These are phyloP conservation scores for Pseudomyrmex gracilis DNA, from an alignment of 1,140 invertebrate genomes.

Conservation along the genomic window DNA sequence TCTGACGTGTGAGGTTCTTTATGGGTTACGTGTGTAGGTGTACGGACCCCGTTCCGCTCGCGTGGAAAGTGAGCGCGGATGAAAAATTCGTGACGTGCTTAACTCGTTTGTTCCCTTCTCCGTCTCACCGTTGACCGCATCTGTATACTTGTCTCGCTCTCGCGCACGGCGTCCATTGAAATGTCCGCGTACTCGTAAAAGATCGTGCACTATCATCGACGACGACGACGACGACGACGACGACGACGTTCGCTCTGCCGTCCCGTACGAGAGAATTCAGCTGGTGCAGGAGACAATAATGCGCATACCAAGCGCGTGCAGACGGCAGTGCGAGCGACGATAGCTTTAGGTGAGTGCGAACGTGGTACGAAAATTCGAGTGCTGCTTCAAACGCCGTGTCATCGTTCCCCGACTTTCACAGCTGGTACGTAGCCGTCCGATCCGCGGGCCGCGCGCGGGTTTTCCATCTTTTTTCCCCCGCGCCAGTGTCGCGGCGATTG, in stretches of 20 bases:
- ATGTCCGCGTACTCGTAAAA: constrained; percentile 62
- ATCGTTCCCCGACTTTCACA: constrained; percentile 56
- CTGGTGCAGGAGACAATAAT: constrained; percentile 66
- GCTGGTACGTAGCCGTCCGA: constrained; percentile 58
- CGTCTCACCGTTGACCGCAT: too few relatives aligned
- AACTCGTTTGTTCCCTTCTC: constrained; percentile 57
- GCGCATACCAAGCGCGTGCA: constrained; percentile 67
- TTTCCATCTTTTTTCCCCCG: not conserved
- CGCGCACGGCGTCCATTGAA: constrained; percentile 33
- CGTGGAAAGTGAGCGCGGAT: constrained; percentile 68
- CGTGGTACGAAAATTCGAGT: constrained; percentile 43
- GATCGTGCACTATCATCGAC: constrained; percentile 18
- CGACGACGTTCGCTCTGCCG: constrained; percentile 26
- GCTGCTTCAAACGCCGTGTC: constrained; percentile 32
- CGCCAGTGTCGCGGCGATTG: too few relatives aligned
- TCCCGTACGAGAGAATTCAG: not conserved
- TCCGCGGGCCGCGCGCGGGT: not conserved
- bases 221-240: constrained; percentile 22
- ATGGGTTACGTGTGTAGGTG: not conserved
- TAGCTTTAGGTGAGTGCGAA: constrained; percentile 72
- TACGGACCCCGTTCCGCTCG: constrained; percentile 67
- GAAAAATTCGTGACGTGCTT: constrained; percentile 74
- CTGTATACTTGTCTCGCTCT: not conserved
- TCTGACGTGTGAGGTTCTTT: too few relatives aligned
- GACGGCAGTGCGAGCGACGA: constrained; percentile 69